Evolutionary conservation across 2,797 vertebrate genomes (phyloP), one percentile per base, ranked within the genome.

Genomic region (Microctenopoma steveboyesi): DNA sequence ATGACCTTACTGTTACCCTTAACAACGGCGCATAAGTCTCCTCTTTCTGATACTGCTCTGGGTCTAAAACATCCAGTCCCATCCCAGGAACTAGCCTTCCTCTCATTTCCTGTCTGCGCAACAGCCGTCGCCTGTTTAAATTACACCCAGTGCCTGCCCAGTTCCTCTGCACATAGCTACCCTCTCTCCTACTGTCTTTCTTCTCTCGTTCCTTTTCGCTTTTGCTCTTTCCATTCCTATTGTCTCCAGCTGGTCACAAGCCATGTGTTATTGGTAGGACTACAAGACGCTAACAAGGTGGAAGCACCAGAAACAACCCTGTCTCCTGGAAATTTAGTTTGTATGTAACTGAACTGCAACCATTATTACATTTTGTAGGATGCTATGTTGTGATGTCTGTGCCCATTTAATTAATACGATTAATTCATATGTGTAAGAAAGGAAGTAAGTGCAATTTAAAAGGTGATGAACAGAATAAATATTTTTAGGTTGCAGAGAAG

Each of bases 51-150:
- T 97, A 95, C 94, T 93, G 92, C 95, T 94, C 95, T 95, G 92
- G 93, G 94, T 85, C 92, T 93, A 94, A 97, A 97, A 95, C 95
- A 95, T 96, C 95, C 95, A 95, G 96, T 95, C 59, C 95, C 93
- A 94, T 95, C 95, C 95, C 95, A 97, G 95, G 96, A 97, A 96
- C 95, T 95, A 88, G 94, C 94, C 95, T 94, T 96, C 94, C 92
- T 94, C 96, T 98, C 96, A 97, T 98, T 99, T 98, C 98, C 98
- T 98, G 97, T 97, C 96, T 97, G 96, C 90, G 86, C 94, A 92
- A 92, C 91, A 94, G 94, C 93, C 95, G 95, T 97, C 95, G 96
- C 96, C 96, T 98, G 96, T 97, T 98, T 96, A 95, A 99, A 98
- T 98, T 98, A 98, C 86, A 91, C 94, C 94, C 94, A 94, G 94